phyloP scores from a whole-genome alignment of 2,797 vertebrate species.

The Chrysocyon brachyurus region DNA sequence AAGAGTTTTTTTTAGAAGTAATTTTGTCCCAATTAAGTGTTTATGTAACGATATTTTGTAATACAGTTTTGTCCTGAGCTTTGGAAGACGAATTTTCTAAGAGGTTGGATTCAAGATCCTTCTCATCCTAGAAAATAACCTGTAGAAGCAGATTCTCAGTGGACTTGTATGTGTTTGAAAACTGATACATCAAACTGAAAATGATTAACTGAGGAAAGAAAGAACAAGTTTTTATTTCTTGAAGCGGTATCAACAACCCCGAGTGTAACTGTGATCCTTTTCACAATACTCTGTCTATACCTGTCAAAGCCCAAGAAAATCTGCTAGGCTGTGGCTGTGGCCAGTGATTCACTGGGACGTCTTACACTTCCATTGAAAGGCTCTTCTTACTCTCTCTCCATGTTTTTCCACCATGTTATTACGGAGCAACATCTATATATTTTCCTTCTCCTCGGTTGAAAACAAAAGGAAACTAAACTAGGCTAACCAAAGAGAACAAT shows the following conservation, averaged over 20 bases:
- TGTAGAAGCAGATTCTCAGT: neutral
- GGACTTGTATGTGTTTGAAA: constrained; percentile 43
- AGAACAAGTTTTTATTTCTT: constrained; percentile 59
- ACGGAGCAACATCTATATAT: neutral
- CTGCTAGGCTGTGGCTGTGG: neutral
- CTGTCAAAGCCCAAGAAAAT: constrained; percentile 59
- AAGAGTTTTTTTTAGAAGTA: neutral
- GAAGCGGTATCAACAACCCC: neutral
- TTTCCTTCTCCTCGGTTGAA: neutral
- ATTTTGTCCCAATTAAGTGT: neutral
- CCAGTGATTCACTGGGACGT: neutral
- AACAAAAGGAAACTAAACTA: neutral
- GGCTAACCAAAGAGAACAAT: neutral
- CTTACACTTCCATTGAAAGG: neutral
- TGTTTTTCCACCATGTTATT: neutral
- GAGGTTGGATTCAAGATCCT: neutral
- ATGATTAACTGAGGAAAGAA: constrained; percentile 31
- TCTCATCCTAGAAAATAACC: constrained; percentile 35
- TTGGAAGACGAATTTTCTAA: constrained; percentile 22
- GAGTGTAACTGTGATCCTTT: constrained; percentile 6
- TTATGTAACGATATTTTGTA: neutral
- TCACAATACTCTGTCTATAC: constrained; percentile 53
- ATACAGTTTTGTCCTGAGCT: neutral
- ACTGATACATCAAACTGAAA: constrained; percentile 23
- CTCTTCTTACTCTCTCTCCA: constrained; percentile 49